Conservation (phyloP, 2,797 vertebrate species). For the Macropus fuliginosus region DNA sequence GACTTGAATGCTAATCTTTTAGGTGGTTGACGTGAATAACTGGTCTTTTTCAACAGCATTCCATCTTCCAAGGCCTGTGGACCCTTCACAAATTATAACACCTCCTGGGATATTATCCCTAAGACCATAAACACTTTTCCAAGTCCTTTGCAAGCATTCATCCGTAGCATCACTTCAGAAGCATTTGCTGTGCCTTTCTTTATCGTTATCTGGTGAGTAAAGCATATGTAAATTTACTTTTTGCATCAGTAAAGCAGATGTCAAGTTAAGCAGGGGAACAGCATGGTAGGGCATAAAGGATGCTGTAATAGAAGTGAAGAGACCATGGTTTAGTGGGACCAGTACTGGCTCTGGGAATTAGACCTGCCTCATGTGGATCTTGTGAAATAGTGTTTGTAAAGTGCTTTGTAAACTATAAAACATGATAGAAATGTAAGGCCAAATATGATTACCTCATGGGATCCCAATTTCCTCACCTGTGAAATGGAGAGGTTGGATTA, state of each 20-base stretch:
- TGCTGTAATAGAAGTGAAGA: neutral
- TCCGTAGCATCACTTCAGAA: constrained; percentile 90
- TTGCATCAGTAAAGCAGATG: neutral
- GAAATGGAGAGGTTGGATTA: neutral
- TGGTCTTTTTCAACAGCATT: constrained; percentile 86
- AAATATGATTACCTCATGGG: neutral
- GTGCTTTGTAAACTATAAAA: neutral
- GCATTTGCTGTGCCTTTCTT: constrained; percentile 95
- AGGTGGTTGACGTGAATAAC: neutral
- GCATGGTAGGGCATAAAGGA: neutral
- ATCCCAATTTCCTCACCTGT: neutral
- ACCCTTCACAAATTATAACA: constrained; percentile 91
- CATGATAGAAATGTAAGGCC: neutral
- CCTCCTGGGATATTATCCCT: constrained; percentile 91
- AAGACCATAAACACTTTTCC: constrained; percentile 85
- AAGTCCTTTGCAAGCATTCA: constrained; percentile 73
- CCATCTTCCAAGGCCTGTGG: constrained; percentile 93
- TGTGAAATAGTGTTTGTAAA: neutral
- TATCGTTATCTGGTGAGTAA: constrained; percentile 91
- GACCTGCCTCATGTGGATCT: neutral
- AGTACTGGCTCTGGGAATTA: neutral
- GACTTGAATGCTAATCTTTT: neutral
- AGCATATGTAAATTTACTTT: neutral
- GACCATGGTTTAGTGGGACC: neutral
- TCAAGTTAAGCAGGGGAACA: neutral